Percentiles rank a stretch among this genome's conserved stretches.
Conservation (phyloP, 2,888 invertebrate species). For the Onchidella celtica region DNA sequence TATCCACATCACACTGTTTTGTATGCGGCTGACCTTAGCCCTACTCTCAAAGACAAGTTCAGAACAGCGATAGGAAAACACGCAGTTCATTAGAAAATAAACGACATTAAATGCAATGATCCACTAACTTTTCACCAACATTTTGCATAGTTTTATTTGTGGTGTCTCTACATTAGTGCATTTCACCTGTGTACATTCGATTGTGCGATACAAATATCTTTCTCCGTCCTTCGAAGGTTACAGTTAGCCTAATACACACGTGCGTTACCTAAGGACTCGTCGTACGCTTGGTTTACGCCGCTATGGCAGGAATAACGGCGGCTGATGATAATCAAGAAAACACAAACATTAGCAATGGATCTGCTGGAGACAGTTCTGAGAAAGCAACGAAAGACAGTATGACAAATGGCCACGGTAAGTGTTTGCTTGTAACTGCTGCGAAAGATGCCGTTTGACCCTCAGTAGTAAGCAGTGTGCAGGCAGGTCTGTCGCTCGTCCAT, state of each 20-base stretch:
- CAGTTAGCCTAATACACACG: conserved; percentile 43
- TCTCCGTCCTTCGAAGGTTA: conserved; percentile 53
- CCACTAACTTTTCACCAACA: neutral
- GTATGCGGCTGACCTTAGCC: conserved; percentile 43
- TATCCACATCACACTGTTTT: conserved; percentile 42
- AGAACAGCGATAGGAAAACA: neutral
- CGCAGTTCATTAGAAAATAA: neutral
- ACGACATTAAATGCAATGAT: neutral
- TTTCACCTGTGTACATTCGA: conserved; percentile 15
- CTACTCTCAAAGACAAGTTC: conserved; percentile 41
- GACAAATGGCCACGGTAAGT: conserved; percentile 55
- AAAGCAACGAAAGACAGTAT: conserved; percentile 28
- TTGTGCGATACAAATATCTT: conserved; percentile 40
- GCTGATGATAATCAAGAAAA: conserved; percentile 56
- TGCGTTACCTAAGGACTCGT: conserved; percentile 46
- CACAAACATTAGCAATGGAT: conserved; percentile 28
- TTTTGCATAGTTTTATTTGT: neutral
- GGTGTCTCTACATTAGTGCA: neutral
- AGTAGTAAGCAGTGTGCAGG: too few relatives aligned
- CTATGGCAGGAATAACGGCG: conserved; percentile 69
- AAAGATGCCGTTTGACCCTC: too few relatives aligned
- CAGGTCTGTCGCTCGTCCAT: too few relatives aligned
- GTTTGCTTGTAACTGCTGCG: too few relatives aligned
- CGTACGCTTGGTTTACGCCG: neutral
- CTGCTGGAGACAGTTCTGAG: conserved; percentile 27